These are phyloP conservation scores for Trachops cirrhosus DNA, from an alignment of 2,797 vertebrate genomes.

Conservation along the genomic window DNA sequence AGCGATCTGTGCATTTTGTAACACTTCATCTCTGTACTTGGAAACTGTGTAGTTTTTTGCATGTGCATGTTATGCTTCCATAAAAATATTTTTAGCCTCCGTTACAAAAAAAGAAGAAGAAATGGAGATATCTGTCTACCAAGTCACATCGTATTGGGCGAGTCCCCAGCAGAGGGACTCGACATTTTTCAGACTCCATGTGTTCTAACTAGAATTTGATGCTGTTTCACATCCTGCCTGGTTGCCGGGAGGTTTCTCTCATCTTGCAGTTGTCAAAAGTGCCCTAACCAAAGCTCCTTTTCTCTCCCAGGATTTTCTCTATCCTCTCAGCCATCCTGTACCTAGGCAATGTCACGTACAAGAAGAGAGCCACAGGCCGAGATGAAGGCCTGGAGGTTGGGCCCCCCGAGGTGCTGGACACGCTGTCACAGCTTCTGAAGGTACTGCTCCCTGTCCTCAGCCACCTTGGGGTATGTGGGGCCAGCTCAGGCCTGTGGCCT, in stretches of 20 bases:
- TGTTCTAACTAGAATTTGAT: background rate
- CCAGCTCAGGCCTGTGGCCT: background rate
- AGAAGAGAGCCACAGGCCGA: conserved; percentile 87
- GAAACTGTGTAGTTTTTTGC: background rate
- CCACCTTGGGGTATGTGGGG: too few relatives aligned
- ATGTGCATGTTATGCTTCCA: background rate
- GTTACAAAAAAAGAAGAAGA: background rate
- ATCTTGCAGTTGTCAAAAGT: background rate
- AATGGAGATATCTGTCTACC: background rate
- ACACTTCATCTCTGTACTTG: background rate
- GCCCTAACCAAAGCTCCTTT: background rate
- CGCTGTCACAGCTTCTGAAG: conserved; percentile 92
- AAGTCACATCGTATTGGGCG: background rate
- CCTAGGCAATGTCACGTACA: conserved; percentile 93
- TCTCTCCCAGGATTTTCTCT: conserved; percentile 90
- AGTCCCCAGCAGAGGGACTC: accelerated
- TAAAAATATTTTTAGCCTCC: background rate
- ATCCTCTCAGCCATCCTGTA: conserved; percentile 94
- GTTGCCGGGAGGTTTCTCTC: background rate
- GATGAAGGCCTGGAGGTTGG: conserved; percentile 90
- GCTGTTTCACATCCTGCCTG: background rate
- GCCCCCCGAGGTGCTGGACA: conserved; percentile 89
- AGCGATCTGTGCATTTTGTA: background rate
- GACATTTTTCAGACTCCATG: accelerated
- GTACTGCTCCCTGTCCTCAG: conserved; percentile 67